phyloP scores from a whole-genome alignment of 2,113 vertebrate genomes.

The Callaeas wilsoni region DNA sequence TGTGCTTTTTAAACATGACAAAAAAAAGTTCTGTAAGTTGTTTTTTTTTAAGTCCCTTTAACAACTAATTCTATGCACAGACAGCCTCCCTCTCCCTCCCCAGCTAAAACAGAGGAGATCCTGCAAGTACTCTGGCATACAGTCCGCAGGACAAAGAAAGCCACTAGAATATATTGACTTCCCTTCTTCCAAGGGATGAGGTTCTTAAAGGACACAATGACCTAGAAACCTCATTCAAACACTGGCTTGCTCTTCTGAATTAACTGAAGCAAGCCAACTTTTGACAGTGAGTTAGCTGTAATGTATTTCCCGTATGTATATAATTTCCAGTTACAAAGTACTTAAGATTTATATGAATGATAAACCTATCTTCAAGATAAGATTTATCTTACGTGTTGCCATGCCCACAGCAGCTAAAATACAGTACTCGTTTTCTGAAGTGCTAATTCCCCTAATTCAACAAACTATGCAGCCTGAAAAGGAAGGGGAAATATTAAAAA shows the following conservation, averaged over 20 bases:
- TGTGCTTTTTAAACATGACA: neutral
- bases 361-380: neutral
- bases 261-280: neutral
- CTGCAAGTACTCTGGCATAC: neutral
- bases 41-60: neutral
- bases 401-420: neutral
- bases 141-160: neutral
- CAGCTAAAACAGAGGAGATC: neutral
- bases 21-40: neutral
- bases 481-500: slow-evolving; percentile 22
- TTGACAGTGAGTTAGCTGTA: neutral
- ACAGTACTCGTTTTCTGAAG: neutral
- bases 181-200: slow-evolving; percentile 10
- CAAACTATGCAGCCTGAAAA: neutral
- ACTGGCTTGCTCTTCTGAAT: neutral
- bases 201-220: slow-evolving; percentile 31
- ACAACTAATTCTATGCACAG: neutral
- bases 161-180: neutral
- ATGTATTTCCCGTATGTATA: neutral
- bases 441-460: slow-evolving; percentile 6
- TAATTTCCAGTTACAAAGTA: slow-evolving; percentile 14
- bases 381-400: neutral
- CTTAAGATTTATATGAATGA: slow-evolving; percentile 42
- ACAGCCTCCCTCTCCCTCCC: neutral
- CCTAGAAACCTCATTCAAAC: slow-evolving; percentile 45